Conservation (phyloP, 2,797 vertebrate species). For the Rhinophrynus dorsalis region DNA sequence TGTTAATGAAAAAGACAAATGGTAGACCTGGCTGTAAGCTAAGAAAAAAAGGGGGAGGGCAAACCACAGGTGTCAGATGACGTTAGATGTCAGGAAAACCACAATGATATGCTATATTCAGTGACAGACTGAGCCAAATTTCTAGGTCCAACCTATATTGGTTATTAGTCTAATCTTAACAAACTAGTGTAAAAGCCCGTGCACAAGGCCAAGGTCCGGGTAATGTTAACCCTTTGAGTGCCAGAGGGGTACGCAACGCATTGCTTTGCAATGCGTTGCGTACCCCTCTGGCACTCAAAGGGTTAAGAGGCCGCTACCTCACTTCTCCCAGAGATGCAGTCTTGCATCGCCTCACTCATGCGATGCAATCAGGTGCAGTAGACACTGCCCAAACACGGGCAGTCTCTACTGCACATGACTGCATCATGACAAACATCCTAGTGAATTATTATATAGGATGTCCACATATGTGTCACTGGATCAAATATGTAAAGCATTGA, state of each 20-base stretch:
- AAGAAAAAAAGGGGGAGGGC: neutral
- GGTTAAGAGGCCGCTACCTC: neutral
- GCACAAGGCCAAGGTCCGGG: too few species aligned
- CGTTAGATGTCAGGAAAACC: constrained; percentile 1
- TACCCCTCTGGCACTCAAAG: too few species aligned
- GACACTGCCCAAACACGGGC: too few species aligned
- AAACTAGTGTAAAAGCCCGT: too few species aligned
- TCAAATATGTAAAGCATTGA: neutral
- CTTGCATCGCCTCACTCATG: neutral
- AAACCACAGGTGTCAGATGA: constrained; percentile 21
- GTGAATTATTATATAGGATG: too few species aligned
- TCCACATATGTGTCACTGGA: neutral
- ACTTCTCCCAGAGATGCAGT: too few species aligned
- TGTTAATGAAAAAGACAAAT: neutral
- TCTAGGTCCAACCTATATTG: neutral
- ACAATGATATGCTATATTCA: neutral
- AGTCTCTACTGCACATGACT: too few species aligned
- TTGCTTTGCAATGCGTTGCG: too few species aligned
- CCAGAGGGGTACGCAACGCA: too few species aligned
- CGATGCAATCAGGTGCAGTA: too few species aligned
- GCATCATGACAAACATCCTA: too few species aligned
- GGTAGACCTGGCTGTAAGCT: neutral
- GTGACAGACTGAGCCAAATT: neutral
- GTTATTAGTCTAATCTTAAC: neutral
- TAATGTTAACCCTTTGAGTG: too few species aligned